Base-by-base conservation (phyloP, 2,113 vertebrate genomes). In the Aspidoscelis tigris region DNA sequence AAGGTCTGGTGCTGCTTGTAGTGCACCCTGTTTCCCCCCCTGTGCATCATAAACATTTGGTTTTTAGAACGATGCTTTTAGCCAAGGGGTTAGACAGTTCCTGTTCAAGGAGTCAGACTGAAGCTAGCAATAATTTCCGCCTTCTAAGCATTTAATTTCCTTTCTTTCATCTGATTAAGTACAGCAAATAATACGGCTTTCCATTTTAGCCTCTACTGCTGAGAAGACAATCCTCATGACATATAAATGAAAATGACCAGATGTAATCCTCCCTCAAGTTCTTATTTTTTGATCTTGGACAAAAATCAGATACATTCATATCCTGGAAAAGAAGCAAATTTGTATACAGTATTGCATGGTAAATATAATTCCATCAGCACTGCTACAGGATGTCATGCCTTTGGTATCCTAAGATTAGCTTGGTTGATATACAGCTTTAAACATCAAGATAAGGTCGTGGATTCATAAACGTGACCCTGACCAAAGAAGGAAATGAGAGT, bases 91-190 rank as follows among this genome's bases (percentile, higher is more conserved):
- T 10, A 41, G 41, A 77, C 44, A 20, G 43, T n/a, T 73, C 9
- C 44, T 73, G 26, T 78, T 73, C 26, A 44, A 11, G 44, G 24
- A 55, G 6, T 78, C 84, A 86, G 80, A 87, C 80, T 69, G 78
- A 74, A n/a, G 33, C 53, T 83, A 89, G 78, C 71, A 87, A 47
- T 91, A 86, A 92, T 91, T 91, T 92, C 90, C 90, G 91, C 58
- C 87, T 84, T 41, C 50, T 76, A 89, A 89, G 76, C 82, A 76
- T 93, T 92, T 92, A 91, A 94, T 94, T 94, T 94, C 93, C 92
- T 94, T 93, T 92, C 92, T 90, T 92, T 88, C 82, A 64, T 89
- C 70, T 87, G 76, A 82, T 82, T 24, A 78, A 55, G 68, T 73
- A 24, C 22, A 82, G 39, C 53, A 87, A 84, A 88, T 84, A 79